Percentiles rank a stretch among this genome's conserved stretches.
Conservation (phyloP, 2,888 invertebrate species). For the Aporophyla nigra region DNA sequence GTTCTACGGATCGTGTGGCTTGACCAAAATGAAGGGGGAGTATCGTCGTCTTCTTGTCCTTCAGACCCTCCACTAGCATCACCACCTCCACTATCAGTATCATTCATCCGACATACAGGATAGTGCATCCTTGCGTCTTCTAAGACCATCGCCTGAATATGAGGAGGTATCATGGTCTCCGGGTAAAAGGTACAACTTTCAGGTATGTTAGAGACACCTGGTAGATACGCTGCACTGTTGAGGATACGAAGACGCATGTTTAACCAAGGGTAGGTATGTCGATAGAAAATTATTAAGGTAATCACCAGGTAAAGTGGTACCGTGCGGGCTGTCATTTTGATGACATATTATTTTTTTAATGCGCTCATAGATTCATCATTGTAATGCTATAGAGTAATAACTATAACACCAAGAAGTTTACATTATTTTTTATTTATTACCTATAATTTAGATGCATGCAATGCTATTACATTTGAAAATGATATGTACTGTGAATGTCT, state of each 20-base stretch:
- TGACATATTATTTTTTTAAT: slow-evolving; percentile 7
- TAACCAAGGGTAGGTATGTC: slow-evolving; percentile 19
- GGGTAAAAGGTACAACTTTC: slow-evolving; percentile 18
- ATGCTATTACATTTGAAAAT: no score
- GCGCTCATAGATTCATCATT: neutral
- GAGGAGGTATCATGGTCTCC: slow-evolving; percentile 30
- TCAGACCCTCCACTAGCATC: neutral
- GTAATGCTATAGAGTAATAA: neutral
- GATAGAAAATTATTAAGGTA: slow-evolving; percentile 21
- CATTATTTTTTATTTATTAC: no score
- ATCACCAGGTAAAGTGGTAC: slow-evolving; percentile 11
- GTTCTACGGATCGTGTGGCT: neutral
- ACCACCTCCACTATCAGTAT: slow-evolving; percentile 5
- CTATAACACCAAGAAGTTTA: neutral
- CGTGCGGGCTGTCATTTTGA: slow-evolving; percentile 12
- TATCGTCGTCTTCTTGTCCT: neutral
- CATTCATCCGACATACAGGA: slow-evolving; percentile 11
- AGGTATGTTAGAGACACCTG: slow-evolving; percentile 15
- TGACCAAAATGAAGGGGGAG: neutral
- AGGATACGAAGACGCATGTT: slow-evolving; percentile 14
- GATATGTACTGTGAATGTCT: no score
- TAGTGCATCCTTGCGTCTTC: slow-evolving; percentile 27
- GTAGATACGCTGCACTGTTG: slow-evolving; percentile 7
- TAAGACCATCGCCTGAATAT: slow-evolving; percentile 16
- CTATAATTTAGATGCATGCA: no score